These are phyloP conservation scores for Scaptomyza tumidula DNA, from an alignment of 2,888 invertebrate genomes.

Conservation along the genomic window DNA sequence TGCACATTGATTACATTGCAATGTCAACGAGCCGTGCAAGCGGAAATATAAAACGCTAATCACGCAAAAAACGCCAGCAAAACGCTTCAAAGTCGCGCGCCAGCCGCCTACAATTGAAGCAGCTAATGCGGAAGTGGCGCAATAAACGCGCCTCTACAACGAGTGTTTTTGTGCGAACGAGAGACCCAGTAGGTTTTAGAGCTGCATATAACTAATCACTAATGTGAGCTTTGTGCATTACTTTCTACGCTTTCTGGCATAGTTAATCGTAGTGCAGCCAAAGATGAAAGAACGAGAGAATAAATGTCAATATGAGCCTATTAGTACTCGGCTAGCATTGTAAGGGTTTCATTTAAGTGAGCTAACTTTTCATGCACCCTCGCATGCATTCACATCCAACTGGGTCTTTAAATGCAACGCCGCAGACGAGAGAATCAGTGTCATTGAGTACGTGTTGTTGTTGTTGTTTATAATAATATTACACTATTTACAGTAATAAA, in stretches of 20 bases:
- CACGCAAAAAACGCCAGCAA: slow-evolving; percentile 54
- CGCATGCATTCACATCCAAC: slow-evolving; percentile 17
- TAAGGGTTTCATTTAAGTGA: neutral
- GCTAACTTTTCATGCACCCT: slow-evolving; percentile 26
- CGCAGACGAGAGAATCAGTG: slow-evolving; percentile 41
- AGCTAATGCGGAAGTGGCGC: slow-evolving; percentile 48
- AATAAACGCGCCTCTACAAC: slow-evolving; percentile 14
- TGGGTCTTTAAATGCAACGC: slow-evolving; percentile 22
- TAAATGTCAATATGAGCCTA: slow-evolving; percentile 11
- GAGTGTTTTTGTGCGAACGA: neutral
- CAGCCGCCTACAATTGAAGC: slow-evolving; percentile 44
- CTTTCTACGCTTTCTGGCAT: neutral
- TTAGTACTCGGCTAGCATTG: too few species aligned
- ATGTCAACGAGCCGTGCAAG: slow-evolving; percentile 65
- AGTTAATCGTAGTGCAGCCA: neutral
- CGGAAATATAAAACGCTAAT: slow-evolving; percentile 64
- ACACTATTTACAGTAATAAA: slow-evolving; percentile 53
- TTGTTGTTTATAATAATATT: slow-evolving; percentile 37
- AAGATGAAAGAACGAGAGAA: neutral
- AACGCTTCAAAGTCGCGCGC: slow-evolving; percentile 58
- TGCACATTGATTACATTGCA: slow-evolving; percentile 76
- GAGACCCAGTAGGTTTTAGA: slow-evolving; percentile 3
- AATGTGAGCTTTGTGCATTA: neutral
- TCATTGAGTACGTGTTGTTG: slow-evolving; percentile 30
- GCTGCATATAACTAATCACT: neutral